phyloP scores from a whole-genome alignment of 2,888 invertebrate species.

The Yponomeuta evonymella region DNA sequence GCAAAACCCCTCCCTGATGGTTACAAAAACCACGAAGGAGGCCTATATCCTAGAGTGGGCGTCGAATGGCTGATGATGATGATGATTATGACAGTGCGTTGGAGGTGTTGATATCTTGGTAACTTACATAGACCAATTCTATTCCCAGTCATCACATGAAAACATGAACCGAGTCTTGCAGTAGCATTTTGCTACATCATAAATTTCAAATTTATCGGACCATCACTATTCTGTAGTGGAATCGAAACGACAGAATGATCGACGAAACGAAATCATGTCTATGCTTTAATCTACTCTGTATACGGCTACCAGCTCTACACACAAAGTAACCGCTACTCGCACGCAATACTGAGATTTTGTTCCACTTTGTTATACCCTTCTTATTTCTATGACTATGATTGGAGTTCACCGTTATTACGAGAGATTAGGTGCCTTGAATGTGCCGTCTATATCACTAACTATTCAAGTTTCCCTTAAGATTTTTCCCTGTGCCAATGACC shows the following conservation, averaged over 20 bases:
- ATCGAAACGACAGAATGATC: background rate
- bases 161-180: too few relatives aligned
- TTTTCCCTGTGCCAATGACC: too few relatives aligned
- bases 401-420: conserved; percentile 15
- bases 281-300: background rate
- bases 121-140: background rate
- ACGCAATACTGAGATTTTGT: conserved; percentile 40
- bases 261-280: background rate
- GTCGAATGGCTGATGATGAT: too few relatives aligned
- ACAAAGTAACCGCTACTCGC: conserved; percentile 17
- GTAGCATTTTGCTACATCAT: too few relatives aligned
- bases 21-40: too few relatives aligned
- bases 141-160: background rate
- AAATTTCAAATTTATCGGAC: too few relatives aligned
- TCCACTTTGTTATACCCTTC: conserved; percentile 25
- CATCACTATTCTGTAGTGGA: too few relatives aligned
- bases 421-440: background rate
- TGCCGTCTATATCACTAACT: background rate
- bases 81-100: background rate
- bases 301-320: background rate
- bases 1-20: too few relatives aligned
- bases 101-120: background rate
- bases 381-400: conserved; percentile 20
- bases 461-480: background rate
- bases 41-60: too few relatives aligned